phyloP scores from a whole-genome alignment of 2,113 vertebrate genomes.

The Datnioides undecimradiatus region DNA sequence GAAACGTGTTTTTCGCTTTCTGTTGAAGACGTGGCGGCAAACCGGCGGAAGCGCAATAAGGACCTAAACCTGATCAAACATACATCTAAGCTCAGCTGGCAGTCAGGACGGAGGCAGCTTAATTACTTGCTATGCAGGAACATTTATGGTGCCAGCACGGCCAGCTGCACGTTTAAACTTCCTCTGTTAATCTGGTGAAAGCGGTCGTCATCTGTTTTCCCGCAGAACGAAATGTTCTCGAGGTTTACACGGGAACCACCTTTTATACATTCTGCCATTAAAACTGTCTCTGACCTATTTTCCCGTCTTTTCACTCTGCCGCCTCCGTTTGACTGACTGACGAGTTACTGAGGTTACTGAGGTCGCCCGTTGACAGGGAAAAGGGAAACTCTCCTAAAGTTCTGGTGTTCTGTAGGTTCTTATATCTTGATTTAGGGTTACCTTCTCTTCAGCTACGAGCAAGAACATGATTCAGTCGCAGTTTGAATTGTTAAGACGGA shows the following conservation, averaged over 20 bases:
- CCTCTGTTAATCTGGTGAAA: constrained; percentile 11
- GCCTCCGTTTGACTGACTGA: too few species aligned
- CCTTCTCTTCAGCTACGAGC: too few species aligned
- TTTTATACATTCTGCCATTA: too few species aligned
- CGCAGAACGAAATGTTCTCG: neutral
- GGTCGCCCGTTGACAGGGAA: too few species aligned
- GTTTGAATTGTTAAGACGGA: too few species aligned
- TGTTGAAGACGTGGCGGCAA: neutral
- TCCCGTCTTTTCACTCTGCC: too few species aligned
- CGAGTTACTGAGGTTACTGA: too few species aligned
- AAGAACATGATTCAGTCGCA: too few species aligned
- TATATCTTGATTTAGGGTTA: too few species aligned
- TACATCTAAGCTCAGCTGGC: constrained; percentile 20
- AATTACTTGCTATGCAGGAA: constrained; percentile 26
- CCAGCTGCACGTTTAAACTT: constrained; percentile 2
- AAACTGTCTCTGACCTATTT: too few species aligned
- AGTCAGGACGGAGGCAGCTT: neutral
- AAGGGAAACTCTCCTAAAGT: too few species aligned
- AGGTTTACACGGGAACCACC: neutral
- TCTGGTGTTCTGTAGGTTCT: too few species aligned
- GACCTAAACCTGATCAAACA: constrained; percentile 35
- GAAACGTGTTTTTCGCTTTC: neutral
- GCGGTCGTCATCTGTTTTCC: neutral
- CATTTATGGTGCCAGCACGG: neutral
- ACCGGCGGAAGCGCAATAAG: neutral